A percentile compares a stretch with the other conserved stretches of the same genome.
These are phyloP conservation scores for Pandemis heparana DNA, from an alignment of 2,888 invertebrate genomes.

Conservation along the genomic window DNA sequence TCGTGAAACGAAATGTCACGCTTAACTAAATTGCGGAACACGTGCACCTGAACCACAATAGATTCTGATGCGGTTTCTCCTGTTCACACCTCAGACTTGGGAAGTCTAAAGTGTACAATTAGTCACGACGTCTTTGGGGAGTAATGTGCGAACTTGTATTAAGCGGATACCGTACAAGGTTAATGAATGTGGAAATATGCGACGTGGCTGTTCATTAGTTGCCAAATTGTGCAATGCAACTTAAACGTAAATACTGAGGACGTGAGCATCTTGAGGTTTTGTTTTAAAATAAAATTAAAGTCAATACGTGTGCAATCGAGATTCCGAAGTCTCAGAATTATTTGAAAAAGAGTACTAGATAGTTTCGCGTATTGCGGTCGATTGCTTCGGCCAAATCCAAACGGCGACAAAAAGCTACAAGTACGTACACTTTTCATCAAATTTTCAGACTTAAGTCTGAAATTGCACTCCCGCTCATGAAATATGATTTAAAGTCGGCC, in stretches of 20 bases:
- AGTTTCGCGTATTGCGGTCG: not conserved
- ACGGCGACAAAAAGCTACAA: not conserved
- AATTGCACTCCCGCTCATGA: not conserved
- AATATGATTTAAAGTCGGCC: not conserved
- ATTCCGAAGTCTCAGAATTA: too few relatives aligned
- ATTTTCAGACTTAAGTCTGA: not conserved
- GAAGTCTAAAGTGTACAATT: slow-evolving; percentile 40
- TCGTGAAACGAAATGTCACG: slow-evolving; percentile 21
- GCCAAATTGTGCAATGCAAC: slow-evolving; percentile 1
- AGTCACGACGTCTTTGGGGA: slow-evolving; percentile 38
- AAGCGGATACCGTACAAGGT: slow-evolving; percentile 23
- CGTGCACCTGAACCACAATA: slow-evolving; percentile 32
- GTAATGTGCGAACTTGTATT: slow-evolving; percentile 52
- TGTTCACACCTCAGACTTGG: slow-evolving; percentile 28
- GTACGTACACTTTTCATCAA: not conserved
- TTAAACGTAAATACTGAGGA: not conserved
- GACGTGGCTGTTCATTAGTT: slow-evolving; percentile 5
- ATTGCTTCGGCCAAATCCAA: not conserved
- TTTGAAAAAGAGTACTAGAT: not conserved
- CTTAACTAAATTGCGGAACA: slow-evolving; percentile 10
- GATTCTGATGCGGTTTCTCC: slow-evolving; percentile 32
- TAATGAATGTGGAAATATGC: slow-evolving; percentile 43
- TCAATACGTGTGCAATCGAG: not conserved
- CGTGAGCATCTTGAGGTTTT: not conserved
- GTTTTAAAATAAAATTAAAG: not conserved